A percentile compares a stretch with the other conserved stretches of the same genome.
These are phyloP conservation scores for Calliopsis andreniformis DNA, from an alignment of 1,140 invertebrate species.

Conservation along the genomic window DNA sequence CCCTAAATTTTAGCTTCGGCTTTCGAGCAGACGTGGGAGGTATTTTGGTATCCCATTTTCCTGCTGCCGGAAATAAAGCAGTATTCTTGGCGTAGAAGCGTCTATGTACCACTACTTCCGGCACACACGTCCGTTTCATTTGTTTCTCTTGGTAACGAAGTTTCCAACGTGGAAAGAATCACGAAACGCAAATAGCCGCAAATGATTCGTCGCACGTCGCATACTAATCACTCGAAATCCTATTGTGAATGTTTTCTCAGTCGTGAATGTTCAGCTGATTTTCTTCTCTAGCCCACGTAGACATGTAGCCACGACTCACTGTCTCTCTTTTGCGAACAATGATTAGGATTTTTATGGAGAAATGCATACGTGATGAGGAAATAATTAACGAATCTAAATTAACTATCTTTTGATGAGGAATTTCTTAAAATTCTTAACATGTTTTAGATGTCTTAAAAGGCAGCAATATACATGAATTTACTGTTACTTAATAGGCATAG, in stretches of 20 bases:
- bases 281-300: neutral
- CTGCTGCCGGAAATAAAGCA: constrained; percentile 58
- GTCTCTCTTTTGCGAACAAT: neutral
- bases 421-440: no score
- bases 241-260: neutral
- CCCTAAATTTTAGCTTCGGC: constrained; percentile 22
- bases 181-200: constrained; percentile 46
- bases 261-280: constrained; percentile 5
- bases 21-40: constrained; percentile 1
- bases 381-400: no score
- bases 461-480: no score
- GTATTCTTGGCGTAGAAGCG: constrained; percentile 33
- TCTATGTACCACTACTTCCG: constrained; percentile 51
- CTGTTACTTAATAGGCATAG: no score
- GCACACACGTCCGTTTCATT: constrained; percentile 46
- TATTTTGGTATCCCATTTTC: constrained; percentile 45
- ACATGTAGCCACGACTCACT: no score
- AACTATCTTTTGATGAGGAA: no score
- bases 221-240: constrained; percentile 22
- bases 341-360: neutral
- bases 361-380: no score
- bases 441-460: no score
- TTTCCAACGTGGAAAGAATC: constrained; percentile 37
- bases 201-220: constrained; percentile 8
- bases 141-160: constrained; percentile 54